These are phyloP conservation scores for Colossoma macropomum DNA, from an alignment of 2,113 vertebrate genomes.

Conservation along the genomic window DNA sequence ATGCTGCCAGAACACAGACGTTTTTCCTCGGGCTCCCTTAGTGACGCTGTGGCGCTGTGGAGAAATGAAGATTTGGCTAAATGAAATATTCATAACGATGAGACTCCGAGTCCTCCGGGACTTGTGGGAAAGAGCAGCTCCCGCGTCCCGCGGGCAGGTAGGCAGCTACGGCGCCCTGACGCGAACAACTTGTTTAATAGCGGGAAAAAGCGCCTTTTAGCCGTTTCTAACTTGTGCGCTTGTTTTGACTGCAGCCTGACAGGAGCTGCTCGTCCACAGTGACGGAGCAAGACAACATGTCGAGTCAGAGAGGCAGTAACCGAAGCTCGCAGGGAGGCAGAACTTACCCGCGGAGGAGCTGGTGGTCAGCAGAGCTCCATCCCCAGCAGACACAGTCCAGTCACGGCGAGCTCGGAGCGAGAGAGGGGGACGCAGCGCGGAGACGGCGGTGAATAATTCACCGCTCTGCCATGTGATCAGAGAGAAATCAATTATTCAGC, in stretches of 20 bases:
- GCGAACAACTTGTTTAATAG: background rate
- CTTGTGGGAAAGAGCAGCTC: background rate
- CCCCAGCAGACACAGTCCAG: background rate
- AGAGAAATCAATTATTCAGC: constrained; percentile 69
- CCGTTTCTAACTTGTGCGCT: background rate
- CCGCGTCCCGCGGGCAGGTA: background rate
- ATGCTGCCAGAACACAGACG: no score
- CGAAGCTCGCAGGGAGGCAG: background rate
- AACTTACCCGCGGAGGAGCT: background rate
- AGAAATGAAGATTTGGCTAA: background rate
- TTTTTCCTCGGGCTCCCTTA: no score
- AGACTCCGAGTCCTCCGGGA: background rate
- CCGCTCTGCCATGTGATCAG: constrained; percentile 61
- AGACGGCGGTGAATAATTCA: constrained; percentile 58
- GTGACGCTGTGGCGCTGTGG: background rate
- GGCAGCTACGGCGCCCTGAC: no score
- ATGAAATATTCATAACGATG: constrained; percentile 10
- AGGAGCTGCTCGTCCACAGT: background rate
- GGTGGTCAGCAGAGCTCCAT: constrained; percentile 4
- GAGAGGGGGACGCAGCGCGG: background rate
- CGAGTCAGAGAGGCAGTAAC: no score
- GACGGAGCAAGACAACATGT: no score
- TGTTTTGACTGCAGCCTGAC: background rate
- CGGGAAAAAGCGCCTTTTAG: background rate
- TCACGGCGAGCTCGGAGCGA: background rate